Evolutionary conservation across 2,888 invertebrate species (phyloP), one percentile per base, ranked within the genome.

Genomic region (Diarsia rubi): DNA sequence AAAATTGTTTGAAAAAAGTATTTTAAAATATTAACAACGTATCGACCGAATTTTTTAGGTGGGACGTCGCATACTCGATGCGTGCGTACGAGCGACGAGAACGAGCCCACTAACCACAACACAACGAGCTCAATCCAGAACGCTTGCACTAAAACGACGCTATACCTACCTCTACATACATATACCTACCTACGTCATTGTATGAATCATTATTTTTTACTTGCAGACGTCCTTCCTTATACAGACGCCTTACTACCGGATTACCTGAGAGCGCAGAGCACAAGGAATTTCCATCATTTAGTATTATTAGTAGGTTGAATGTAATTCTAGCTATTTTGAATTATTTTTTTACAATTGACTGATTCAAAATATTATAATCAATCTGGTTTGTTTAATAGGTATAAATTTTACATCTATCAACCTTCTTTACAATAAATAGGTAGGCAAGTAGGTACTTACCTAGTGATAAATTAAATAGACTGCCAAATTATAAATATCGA

Each of bases 71-170:
- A 88, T 87, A 81, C 82, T 85, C 82, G 77, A 90, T 86, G 86
- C 88, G 90, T 90, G 90, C 90, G 90, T 85, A 88, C 90, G 88
- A 87, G 85, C 90, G 90, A 84, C 86, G 89, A 88, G 88, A 89
- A 85, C 87, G 88, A 89, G 88, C 89, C 83, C 90, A 91, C 90
- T 91, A 90, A 90, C 87, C 86, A 87, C 85, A 86, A 86, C 82
- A 87, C 87, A 87, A 76, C 86, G 83, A 83, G 85, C 88, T 88
- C 79, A 85, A 87, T 88, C 84, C 88, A 86, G 88, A 85, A 88
- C 88, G 88, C 85, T 88, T 89, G 89, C 88, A 89, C 85, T 87
- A 87, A 88, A 86, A 84, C 82, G 83, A 85, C 83, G 86, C 81
- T 84, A 84, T 86, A 83, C 85, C 78, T 86, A 87, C 73, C 60